These are phyloP conservation scores for Argya squamiceps DNA, from an alignment of 2,797 vertebrate genomes.

Conservation along the genomic window DNA sequence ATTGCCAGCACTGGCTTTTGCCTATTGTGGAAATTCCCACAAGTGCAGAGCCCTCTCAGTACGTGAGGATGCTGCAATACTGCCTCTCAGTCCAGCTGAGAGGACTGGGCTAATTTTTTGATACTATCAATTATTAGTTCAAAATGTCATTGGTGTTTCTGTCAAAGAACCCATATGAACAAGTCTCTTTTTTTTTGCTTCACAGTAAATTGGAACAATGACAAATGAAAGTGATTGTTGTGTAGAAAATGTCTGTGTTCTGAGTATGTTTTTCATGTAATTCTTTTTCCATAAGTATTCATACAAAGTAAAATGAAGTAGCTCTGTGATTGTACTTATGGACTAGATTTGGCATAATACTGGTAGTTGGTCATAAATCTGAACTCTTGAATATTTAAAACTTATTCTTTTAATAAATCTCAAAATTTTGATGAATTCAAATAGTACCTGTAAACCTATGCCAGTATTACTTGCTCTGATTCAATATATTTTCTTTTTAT, in stretches of 20 bases:
- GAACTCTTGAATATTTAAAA: not conserved
- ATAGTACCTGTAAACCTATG: not conserved
- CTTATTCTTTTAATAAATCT: not conserved
- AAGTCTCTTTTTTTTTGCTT: not conserved
- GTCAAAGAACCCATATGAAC: not conserved
- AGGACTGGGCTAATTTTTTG: no score
- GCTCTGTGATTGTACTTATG: not conserved
- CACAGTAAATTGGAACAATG: not conserved
- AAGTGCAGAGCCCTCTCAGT: not conserved
- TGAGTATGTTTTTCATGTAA: not conserved
- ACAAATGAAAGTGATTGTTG: not conserved
- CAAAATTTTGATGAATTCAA: not conserved
- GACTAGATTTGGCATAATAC: not conserved
- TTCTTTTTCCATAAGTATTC: not conserved
- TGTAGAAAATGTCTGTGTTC: not conserved
- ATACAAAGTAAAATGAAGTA: not conserved
- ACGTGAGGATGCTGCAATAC: fast-evolving
- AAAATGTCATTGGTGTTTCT: not conserved
- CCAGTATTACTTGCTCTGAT: not conserved
- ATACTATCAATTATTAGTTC: not conserved
- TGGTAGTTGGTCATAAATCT: not conserved
- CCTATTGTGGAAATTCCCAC: not conserved
- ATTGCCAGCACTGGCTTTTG: not conserved
- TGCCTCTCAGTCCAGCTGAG: not conserved
- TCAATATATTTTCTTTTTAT: not conserved